These are phyloP conservation scores for Danionella dracula DNA, from an alignment of 2,797 vertebrate species.

Conservation along the genomic window DNA sequence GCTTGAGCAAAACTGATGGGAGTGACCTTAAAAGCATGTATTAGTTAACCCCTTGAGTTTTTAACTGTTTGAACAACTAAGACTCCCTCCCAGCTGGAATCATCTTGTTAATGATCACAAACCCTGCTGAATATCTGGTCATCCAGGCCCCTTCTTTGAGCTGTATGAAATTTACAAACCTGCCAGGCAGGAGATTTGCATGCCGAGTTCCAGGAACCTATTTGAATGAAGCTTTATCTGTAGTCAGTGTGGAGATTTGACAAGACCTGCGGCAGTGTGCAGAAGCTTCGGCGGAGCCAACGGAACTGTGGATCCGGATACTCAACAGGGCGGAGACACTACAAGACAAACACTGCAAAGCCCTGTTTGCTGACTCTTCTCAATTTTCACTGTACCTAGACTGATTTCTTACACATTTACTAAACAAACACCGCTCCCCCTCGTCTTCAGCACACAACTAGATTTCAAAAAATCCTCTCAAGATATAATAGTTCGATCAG, in stretches of 20 bases:
- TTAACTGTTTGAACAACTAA: conserved; percentile 19
- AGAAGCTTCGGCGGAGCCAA: conserved; percentile 30
- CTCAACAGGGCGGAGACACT: conserved; percentile 43
- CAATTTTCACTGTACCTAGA: conserved; percentile 18
- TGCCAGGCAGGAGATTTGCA: conserved; percentile 60
- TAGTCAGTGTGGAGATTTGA: conserved; percentile 57
- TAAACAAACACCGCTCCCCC: not conserved
- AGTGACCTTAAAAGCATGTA: conserved; percentile 56
- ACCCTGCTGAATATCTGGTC: not conserved
- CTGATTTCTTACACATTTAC: conserved; percentile 16
- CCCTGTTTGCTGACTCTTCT: conserved; percentile 25
- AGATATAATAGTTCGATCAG: conserved; percentile 12
- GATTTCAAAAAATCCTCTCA: not conserved
- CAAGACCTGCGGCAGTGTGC: conserved; percentile 41
- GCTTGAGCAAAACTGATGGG: conserved; percentile 59
- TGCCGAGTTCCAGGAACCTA: conserved; percentile 59
- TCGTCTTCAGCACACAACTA: conserved; percentile 9
- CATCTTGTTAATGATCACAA: not conserved
- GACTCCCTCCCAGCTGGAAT: not conserved
- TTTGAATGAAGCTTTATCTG: conserved; percentile 60
- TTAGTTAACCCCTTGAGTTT: conserved; percentile 54
- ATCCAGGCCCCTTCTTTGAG: not conserved
- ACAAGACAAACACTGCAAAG: conserved; percentile 47
- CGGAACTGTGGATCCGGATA: conserved; percentile 60
- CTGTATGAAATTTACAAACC: conserved; percentile 38